Conservation (phyloP, 2,888 invertebrate genomes). For the Thera britannica region DNA sequence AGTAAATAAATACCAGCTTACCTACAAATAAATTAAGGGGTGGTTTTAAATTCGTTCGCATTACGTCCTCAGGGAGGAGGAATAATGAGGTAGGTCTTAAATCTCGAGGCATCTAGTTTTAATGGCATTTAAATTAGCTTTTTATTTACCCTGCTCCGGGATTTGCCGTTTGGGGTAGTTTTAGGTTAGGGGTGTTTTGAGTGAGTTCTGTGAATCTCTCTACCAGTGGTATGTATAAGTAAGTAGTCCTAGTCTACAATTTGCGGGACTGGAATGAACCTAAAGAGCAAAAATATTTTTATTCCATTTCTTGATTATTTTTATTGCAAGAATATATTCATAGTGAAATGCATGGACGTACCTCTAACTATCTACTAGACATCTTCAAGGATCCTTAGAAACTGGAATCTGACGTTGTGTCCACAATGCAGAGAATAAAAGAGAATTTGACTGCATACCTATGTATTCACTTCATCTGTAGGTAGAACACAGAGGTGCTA, state of each 20-base stretch:
- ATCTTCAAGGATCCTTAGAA: too few relatives aligned
- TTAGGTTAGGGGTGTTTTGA: constrained; percentile 44
- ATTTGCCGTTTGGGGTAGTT: constrained; percentile 47
- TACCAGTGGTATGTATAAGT: constrained; percentile 6
- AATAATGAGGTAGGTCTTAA: constrained; percentile 53
- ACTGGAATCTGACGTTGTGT: too few relatives aligned
- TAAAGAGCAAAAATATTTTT: neutral
- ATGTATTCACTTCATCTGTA: neutral
- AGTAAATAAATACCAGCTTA: constrained; percentile 13
- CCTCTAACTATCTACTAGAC: too few relatives aligned
- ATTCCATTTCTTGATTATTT: too few relatives aligned
- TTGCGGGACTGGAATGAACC: neutral
- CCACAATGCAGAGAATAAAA: too few relatives aligned
- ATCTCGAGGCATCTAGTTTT: constrained; percentile 74
- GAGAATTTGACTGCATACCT: too few relatives aligned
- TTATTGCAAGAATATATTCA: too few relatives aligned
- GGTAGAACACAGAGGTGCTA: neutral
- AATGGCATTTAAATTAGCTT: constrained; percentile 83
- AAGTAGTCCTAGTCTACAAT: neutral
- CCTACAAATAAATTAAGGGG: constrained; percentile 46
- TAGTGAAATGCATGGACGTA: too few relatives aligned
- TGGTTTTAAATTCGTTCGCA: constrained; percentile 49
- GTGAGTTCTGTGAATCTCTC: constrained; percentile 4
- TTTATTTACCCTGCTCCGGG: constrained; percentile 68
- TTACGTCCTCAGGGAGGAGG: constrained; percentile 45